These are phyloP conservation scores for Eupithecia inturbata DNA, from an alignment of 2,888 invertebrate species.

Conservation along the genomic window DNA sequence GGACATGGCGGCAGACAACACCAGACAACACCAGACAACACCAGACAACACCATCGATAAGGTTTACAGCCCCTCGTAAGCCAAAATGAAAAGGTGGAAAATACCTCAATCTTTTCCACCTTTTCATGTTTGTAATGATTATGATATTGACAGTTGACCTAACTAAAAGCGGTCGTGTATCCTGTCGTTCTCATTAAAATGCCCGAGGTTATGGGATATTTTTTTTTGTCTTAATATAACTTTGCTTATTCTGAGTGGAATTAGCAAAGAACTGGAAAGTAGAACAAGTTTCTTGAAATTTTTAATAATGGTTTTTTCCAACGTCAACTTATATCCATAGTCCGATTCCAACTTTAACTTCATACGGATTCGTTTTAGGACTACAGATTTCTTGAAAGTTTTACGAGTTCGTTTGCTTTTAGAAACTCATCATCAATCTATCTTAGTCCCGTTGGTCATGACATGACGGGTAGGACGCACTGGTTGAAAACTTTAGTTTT, in stretches of 20 bases:
- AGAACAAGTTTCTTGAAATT: neutral
- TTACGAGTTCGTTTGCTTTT: no score
- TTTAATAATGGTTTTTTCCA: neutral
- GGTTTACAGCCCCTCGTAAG: neutral
- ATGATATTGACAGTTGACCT: neutral
- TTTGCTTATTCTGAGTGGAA: neutral
- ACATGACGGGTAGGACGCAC: no score
- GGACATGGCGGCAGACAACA: neutral
- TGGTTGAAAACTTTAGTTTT: no score
- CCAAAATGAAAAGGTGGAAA: neutral
- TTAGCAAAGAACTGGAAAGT: neutral
- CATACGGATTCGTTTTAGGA: neutral
- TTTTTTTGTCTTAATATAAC: slow-evolving; percentile 15
- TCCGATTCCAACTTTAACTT: neutral
- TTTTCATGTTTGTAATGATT: neutral
- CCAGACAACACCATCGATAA: neutral
- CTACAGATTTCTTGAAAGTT: neutral
- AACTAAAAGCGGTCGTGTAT: neutral
- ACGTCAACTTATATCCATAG: neutral
- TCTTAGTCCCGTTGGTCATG: no score
- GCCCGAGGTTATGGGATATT: slow-evolving; percentile 13
- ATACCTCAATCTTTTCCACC: neutral
- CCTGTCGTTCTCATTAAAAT: slow-evolving; percentile 17
- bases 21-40: no score
- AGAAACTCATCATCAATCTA: no score